A percentile compares a stretch with the other conserved stretches of the same genome.
These are phyloP conservation scores for Malurus leucopterus DNA, from an alignment of 2,797 vertebrate species.

Conservation along the genomic window DNA sequence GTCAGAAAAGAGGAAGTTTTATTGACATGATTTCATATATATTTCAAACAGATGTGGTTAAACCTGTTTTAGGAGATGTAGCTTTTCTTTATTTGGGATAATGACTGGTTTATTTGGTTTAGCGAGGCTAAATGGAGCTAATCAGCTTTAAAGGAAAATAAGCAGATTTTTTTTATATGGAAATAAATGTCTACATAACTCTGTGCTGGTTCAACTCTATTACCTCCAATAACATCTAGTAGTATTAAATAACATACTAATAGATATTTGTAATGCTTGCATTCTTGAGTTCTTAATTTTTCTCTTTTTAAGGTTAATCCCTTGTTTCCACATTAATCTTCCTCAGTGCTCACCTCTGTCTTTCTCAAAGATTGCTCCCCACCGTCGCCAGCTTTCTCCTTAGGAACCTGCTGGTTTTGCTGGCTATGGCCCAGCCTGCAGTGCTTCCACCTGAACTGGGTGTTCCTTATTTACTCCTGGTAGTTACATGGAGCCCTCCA, in stretches of 20 bases:
- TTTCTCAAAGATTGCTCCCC: not conserved
- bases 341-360: accelerated
- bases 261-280: not conserved
- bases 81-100: not conserved
- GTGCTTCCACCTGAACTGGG: not conserved
- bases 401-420: not conserved
- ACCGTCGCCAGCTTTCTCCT: not conserved
- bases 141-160: conserved; percentile 33
- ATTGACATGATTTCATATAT: accelerated
- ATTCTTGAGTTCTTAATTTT: not conserved
- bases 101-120: not conserved
- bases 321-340: not conserved
- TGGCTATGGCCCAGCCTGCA: not conserved
- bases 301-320: not conserved
- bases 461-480: not conserved
- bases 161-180: conserved; percentile 16
- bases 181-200: not conserved
- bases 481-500: not conserved
- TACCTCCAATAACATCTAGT: not conserved
- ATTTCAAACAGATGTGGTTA: not conserved
- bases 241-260: not conserved
- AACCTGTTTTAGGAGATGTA: not conserved
- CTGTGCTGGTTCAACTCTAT: not conserved
- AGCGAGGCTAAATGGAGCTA: not conserved
- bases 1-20: not conserved